Percentiles rank a stretch among this genome's conserved stretches.
phyloP scores from a whole-genome alignment of 2,113 vertebrate species.

The Thamnophis sirtalis region DNA sequence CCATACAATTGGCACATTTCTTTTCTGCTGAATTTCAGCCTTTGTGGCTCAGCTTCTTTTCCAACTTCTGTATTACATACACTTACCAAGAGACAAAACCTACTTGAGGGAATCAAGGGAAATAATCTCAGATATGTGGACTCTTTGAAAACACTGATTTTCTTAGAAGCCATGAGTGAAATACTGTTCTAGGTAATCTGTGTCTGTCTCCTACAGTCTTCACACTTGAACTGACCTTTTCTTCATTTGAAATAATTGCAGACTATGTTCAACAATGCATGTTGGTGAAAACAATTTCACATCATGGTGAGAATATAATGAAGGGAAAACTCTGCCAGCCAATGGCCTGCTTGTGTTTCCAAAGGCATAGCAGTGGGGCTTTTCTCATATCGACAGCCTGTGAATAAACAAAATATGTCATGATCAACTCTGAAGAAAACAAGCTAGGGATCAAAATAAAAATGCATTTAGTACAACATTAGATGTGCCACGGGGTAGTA shows the following conservation, averaged over 20 bases:
- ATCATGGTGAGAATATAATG: slow-evolving; percentile 13
- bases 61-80: slow-evolving; percentile 2
- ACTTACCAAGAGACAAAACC: slow-evolving; percentile 15
- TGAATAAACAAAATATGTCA: background rate
- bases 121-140: background rate
- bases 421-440: background rate
- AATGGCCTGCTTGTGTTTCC: background rate
- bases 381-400: background rate
- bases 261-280: background rate
- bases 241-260: slow-evolving; percentile 21
- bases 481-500: background rate
- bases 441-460: background rate
- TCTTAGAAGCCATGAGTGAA: background rate
- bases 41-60: background rate
- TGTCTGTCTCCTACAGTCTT: background rate
- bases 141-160: background rate
- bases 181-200: background rate
- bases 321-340: background rate
- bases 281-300: slow-evolving; percentile 14
- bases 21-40: background rate
- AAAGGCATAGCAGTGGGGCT: background rate
- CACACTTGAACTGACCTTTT: slow-evolving; percentile 31
- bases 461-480: background rate
- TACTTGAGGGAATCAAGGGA: slow-evolving; percentile 18
- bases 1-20: background rate